A percentile compares a stretch with the other conserved stretches of the same genome.
Evolutionary conservation across 2,797 vertebrate genomes (phyloP).

Genomic region (Phalanger gymnotis): DNA sequence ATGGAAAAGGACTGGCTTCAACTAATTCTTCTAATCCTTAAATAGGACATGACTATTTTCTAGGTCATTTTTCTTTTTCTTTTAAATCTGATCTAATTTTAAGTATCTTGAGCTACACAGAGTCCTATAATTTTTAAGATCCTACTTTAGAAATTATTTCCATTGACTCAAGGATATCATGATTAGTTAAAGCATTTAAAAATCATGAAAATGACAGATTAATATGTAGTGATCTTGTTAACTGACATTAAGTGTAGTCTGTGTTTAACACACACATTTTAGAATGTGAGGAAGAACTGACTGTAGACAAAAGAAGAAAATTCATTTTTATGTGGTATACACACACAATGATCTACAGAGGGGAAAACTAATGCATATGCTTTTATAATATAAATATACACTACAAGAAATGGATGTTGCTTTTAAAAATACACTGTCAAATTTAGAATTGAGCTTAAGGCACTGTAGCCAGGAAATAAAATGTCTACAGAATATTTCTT

Average conservation of each 20-base stretch:
- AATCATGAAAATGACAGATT: background rate
- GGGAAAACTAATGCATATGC: background rate
- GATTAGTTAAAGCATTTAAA: background rate
- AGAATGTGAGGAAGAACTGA: background rate
- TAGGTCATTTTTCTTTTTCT: background rate
- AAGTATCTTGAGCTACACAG: constrained; percentile 1
- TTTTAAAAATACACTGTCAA: constrained; percentile 61
- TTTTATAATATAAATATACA: constrained; percentile 32
- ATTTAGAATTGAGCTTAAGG: constrained; percentile 72
- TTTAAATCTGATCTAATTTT: background rate
- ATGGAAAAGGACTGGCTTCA: background rate
- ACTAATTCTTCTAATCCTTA: constrained; percentile 41
- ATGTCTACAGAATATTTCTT: constrained; percentile 57
- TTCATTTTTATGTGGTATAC: constrained; percentile 28
- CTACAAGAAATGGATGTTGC: constrained; percentile 10
- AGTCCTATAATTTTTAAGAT: background rate
- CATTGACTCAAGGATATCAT: background rate
- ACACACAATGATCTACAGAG: background rate
- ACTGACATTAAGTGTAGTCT: background rate
- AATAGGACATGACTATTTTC: background rate
- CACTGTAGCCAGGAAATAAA: constrained; percentile 46
- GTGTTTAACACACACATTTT: background rate
- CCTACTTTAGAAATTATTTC: background rate
- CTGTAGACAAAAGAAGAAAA: background rate
- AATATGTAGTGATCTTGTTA: background rate